Percentiles rank a stretch among this genome's conserved stretches.
Evolutionary conservation across 1,140 invertebrate genomes (phyloP).

Genomic region (Drosophila tani): DNA sequence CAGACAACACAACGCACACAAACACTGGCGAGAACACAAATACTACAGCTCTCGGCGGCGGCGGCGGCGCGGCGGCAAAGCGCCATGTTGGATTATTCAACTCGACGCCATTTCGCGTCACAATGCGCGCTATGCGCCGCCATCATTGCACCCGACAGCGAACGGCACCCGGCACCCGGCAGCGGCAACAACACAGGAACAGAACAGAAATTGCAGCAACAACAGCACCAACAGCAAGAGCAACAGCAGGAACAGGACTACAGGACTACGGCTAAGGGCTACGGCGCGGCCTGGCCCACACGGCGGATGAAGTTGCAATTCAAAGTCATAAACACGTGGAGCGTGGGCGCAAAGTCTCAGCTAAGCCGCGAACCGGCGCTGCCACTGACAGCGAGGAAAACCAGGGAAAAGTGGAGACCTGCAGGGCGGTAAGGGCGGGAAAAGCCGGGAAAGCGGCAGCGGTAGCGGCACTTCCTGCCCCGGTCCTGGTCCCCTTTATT

Average conservation of each 20-base stretch:
- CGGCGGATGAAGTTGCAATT: constrained; percentile 82
- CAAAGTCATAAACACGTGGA: constrained; percentile 83
- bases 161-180: constrained; percentile 42
- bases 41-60: constrained; percentile 44
- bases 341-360: constrained; percentile 80
- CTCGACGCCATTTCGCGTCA: constrained; percentile 82
- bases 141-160: constrained; percentile 79
- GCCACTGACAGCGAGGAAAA: constrained; percentile 55
- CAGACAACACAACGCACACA: constrained; percentile 63
- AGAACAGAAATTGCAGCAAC: constrained; percentile 6
- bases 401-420: not conserved
- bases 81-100: constrained; percentile 82
- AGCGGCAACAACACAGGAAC: not conserved
- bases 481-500: constrained; percentile 29
- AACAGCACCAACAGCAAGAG: constrained; percentile 13
- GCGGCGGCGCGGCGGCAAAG: constrained; percentile 62
- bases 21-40: constrained; percentile 46
- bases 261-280: constrained; percentile 12
- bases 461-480: constrained; percentile 62
- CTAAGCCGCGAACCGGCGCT: constrained; percentile 72
- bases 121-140: constrained; percentile 78
- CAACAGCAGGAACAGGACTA: constrained; percentile 4
- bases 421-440: not conserved
- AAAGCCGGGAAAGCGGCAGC: constrained; percentile 30
- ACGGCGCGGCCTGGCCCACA: constrained; percentile 16